phyloP scores from a whole-genome alignment of 2,888 invertebrate genomes.

The Atrina japonica region DNA sequence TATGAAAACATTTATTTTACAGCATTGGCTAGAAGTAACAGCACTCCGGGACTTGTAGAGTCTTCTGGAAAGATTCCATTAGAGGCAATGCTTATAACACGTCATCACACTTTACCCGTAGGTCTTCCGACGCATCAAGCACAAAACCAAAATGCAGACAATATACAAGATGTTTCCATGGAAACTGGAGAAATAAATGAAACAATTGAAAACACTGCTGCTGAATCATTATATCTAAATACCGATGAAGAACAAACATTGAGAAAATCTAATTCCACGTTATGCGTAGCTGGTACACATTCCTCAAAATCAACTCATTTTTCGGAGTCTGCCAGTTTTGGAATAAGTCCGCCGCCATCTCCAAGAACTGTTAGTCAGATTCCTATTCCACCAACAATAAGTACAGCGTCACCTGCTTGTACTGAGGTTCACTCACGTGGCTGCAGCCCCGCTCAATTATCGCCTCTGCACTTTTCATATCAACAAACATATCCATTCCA shows the following conservation, averaged over 20 bases:
- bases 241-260: slow-evolving; percentile 9
- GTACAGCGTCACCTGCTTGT: slow-evolving; percentile 44
- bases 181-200: slow-evolving; percentile 32
- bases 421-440: slow-evolving; percentile 52
- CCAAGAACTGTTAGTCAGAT: slow-evolving; percentile 59
- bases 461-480: slow-evolving; percentile 53
- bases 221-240: slow-evolving; percentile 40
- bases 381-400: slow-evolving; percentile 48
- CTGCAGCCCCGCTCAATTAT: slow-evolving; percentile 56
- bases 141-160: slow-evolving; percentile 2
- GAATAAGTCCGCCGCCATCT: slow-evolving; percentile 85
- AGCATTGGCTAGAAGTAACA: slow-evolving; percentile 96
- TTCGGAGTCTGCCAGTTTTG: slow-evolving; percentile 1
- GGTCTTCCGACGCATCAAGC: slow-evolving; percentile 62
- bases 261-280: slow-evolving; percentile 60
- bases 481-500: slow-evolving; percentile 46
- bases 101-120: slow-evolving; percentile 72
- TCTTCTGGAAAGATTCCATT: slow-evolving; percentile 92
- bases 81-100: slow-evolving; percentile 66
- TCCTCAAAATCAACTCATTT: slow-evolving; percentile 59
- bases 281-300: slow-evolving; percentile 72
- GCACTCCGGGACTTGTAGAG: slow-evolving; percentile 97
- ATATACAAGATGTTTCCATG: slow-evolving; percentile 25
- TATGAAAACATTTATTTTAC: slow-evolving; percentile 81
- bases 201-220: slow-evolving; percentile 46